These are phyloP conservation scores for Dryoscopus gambensis DNA, from an alignment of 2,113 vertebrate genomes.

Conservation along the genomic window DNA sequence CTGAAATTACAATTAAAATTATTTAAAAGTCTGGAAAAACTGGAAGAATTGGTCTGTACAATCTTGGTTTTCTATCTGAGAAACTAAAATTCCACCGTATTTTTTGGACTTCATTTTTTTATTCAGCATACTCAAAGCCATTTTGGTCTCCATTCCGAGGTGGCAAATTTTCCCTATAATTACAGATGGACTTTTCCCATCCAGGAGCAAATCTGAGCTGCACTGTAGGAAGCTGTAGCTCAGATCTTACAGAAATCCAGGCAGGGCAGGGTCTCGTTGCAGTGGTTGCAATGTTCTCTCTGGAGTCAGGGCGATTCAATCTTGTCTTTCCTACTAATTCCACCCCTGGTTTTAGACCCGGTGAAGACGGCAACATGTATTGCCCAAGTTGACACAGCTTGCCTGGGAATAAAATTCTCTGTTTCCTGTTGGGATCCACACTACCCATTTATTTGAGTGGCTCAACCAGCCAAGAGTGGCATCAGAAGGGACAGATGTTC, in stretches of 20 bases:
- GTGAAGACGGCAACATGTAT: background rate
- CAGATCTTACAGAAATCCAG: background rate
- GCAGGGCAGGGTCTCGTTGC: background rate
- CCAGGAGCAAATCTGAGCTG: background rate
- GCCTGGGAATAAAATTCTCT: background rate
- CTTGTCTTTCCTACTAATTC: background rate
- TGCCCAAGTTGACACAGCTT: fast-evolving
- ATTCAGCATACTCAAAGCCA: background rate
- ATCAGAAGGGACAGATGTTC: background rate
- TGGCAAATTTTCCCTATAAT: background rate
- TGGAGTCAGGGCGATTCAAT: background rate
- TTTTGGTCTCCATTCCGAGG: background rate
- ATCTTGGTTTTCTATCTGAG: background rate
- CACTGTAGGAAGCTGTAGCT: background rate
- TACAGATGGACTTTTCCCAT: background rate
- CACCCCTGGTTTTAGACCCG: background rate
- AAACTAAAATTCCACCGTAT: background rate
- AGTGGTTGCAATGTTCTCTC: background rate
- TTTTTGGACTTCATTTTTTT: background rate
- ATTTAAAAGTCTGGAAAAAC: background rate
- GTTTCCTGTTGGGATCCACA: background rate
- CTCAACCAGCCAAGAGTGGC: background rate
- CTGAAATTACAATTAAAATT: background rate
- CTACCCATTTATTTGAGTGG: background rate
- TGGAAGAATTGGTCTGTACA: background rate